Percentiles rank a stretch among this genome's conserved stretches.
Evolutionary conservation across 2,797 vertebrate species (phyloP).

Genomic region (Mus spretus): DNA sequence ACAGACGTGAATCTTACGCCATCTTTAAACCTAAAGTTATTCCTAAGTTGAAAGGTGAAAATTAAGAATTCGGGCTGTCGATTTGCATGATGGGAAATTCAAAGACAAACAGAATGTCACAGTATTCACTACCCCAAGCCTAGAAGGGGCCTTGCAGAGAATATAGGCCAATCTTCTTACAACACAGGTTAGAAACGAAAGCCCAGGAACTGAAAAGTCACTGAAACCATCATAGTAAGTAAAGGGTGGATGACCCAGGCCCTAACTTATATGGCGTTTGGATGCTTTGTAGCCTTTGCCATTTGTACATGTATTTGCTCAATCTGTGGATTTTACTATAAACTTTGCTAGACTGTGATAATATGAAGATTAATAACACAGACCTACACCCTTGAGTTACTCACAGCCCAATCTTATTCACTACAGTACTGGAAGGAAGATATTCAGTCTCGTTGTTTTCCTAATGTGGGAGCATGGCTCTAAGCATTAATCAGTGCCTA

Average conservation of each 20-base stretch:
- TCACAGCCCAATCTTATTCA: not conserved
- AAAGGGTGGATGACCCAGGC: not conserved
- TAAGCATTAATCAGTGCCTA: not conserved
- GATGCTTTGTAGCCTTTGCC: not conserved
- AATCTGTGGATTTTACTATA: not conserved
- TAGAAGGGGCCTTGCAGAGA: too few species aligned
- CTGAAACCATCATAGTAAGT: not conserved
- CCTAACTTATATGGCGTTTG: not conserved
- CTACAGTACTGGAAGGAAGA: not conserved
- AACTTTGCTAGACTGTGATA: not conserved
- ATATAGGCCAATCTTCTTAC: not conserved
- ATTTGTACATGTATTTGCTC: not conserved
- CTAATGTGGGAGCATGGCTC: not conserved
- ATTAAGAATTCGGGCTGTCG: not conserved
- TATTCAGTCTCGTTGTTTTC: not conserved
- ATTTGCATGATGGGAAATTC: not conserved
- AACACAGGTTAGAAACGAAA: not conserved
- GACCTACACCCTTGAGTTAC: not conserved
- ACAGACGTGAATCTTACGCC: too few species aligned
- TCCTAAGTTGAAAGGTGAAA: not conserved
- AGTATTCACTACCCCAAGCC: not conserved
- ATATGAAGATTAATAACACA: not conserved
- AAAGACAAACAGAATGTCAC: not conserved
- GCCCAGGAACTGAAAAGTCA: not conserved
- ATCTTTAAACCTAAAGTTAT: not conserved